phyloP scores from a whole-genome alignment of 1,140 invertebrate genomes.

The Drosophila mayri region DNA sequence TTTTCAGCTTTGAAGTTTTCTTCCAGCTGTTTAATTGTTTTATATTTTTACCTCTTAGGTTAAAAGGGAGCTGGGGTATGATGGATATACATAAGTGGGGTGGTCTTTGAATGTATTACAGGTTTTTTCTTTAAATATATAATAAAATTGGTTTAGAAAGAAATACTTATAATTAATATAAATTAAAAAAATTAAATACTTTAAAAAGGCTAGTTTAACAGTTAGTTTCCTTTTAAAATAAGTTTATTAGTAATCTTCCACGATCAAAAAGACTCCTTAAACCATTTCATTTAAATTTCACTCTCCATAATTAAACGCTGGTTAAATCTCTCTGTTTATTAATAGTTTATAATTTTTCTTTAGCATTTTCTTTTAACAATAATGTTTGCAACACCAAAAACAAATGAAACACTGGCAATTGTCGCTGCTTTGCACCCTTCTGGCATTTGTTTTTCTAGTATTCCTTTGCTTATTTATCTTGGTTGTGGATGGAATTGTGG shows the following conservation, averaged over 20 bases:
- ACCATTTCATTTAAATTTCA: neutral
- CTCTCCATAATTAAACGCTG: too few relatives aligned
- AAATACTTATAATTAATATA: neutral
- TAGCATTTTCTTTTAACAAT: constrained; percentile 15
- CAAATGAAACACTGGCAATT: constrained; percentile 73
- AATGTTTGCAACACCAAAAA: constrained; percentile 34
- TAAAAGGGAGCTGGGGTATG: neutral
- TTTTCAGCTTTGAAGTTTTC: neutral
- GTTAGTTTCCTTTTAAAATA: too few relatives aligned
- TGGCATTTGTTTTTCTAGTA: constrained; percentile 15
- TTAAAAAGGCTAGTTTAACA: too few relatives aligned
- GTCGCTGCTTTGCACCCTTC: constrained; percentile 36
- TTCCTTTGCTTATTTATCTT: constrained; percentile 34
- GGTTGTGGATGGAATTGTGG: constrained; percentile 3
- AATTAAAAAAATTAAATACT: too few relatives aligned
- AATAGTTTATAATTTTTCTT: constrained; percentile 28
- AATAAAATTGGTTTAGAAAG: neutral
- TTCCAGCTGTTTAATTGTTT: constrained; percentile 14
- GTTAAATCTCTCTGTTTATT: too few relatives aligned
- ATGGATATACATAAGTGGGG: too few relatives aligned
- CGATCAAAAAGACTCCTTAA: neutral
- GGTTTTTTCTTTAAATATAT: neutral
- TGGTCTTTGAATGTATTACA: neutral
- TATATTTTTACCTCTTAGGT: neutral
- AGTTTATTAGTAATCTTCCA: too few relatives aligned